Base-by-base conservation (phyloP, 2,888 invertebrate species). In the Ochlodes sylvanus region DNA sequence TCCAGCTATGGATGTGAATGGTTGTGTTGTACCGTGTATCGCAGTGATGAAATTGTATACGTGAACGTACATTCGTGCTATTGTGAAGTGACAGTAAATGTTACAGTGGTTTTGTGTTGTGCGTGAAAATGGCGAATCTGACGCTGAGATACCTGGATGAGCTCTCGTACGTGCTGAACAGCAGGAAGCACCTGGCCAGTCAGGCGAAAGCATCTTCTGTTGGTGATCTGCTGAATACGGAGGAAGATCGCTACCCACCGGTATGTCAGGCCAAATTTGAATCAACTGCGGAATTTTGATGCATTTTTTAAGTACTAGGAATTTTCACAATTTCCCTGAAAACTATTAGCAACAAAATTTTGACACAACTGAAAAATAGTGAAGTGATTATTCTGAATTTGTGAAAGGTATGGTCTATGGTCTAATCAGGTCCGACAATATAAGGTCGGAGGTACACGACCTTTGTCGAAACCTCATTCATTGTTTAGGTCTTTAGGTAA, bases 121-220 rank as follows among this genome's bases (percentile, higher is more conserved):
- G 66, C 60, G 75, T 75, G 75, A 79, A 70, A 77, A 92, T 92
- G 92, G 92, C 92, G 34, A 92, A 92, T 76, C 80, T 94, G 76
- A 92, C 93, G 72, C 78, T 94, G 66, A 82, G 92, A 52, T 94
- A 94, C 86, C 88, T 94, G 88, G 94, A 94, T 82, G 94, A 94
- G 84, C 77, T 94, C 73, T 93, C 93, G 34, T 92, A 86, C 76
- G 94, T 94, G 70, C 77, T 94, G 84, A 92, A 92, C 72, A 89
- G 85, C 76, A 81, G 93, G 75, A 82, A 85, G 76, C 89, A 90
- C 66, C 77, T 93, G 70, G 83, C 91, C 68, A 86, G 75, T 65
- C 92, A 92, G 77, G 82, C 88, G 76, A 90, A 87, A 76, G 93
- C 94, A 82, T 93, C 92, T 69, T 94, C 94, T 14, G 94, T 93